These are phyloP conservation scores for Athalia rosae DNA, from an alignment of 2,888 invertebrate species.

Conservation along the genomic window DNA sequence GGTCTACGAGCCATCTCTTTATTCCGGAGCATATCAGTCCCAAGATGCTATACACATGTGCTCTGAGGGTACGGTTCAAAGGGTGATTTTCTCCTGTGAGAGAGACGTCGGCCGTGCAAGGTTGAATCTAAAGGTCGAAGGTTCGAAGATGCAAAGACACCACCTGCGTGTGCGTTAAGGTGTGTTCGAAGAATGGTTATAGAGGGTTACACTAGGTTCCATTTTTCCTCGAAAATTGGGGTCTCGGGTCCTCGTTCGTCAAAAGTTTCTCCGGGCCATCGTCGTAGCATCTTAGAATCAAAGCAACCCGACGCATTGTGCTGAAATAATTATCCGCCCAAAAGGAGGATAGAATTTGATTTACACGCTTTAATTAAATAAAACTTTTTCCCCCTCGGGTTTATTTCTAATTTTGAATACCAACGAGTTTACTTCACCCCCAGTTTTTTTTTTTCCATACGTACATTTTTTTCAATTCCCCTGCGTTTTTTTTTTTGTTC, in stretches of 20 bases:
- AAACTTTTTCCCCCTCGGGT: conserved; percentile 1
- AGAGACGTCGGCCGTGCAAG: conserved; percentile 18
- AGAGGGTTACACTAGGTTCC: conserved; percentile 23
- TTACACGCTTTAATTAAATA: conserved; percentile 13
- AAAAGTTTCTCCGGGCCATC: not conserved
- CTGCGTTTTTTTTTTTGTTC: not conserved
- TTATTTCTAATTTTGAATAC: conserved; percentile 21
- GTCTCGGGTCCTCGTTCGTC: conserved; percentile 15
- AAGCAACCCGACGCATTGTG: not conserved
- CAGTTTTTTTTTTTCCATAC: not conserved
- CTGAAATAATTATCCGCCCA: too few relatives aligned
- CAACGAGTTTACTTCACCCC: conserved; percentile 17
- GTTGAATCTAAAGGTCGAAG: conserved; percentile 23
- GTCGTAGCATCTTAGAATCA: not conserved
- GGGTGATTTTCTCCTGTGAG: conserved; percentile 31
- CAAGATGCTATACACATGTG: conserved; percentile 10
- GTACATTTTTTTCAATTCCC: not conserved
- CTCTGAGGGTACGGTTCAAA: conserved; percentile 16
- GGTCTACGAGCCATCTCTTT: not conserved
- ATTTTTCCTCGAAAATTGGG: conserved; percentile 13
- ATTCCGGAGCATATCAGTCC: not conserved
- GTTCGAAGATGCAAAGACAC: not conserved
- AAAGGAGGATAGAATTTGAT: not conserved
- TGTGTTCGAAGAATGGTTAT: conserved; percentile 11
- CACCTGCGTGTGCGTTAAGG: conserved; percentile 3